Evolutionary conservation across 2,888 invertebrate species (phyloP), one percentile per base, ranked within the genome.

Genomic region (Lymantria monacha): DNA sequence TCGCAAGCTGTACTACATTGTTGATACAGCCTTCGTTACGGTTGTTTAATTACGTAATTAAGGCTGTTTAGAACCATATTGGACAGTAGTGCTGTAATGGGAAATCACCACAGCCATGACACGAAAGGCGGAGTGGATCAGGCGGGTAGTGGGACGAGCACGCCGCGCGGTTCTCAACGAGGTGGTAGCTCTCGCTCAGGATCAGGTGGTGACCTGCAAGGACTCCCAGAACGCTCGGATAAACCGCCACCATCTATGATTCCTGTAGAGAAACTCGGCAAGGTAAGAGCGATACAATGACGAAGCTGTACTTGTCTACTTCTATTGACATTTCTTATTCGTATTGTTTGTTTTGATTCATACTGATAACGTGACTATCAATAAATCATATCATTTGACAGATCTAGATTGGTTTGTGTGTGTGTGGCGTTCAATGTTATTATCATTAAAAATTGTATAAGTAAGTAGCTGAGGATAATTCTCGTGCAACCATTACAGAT

Each of bases 191-290:
- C 93, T 22, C 89, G 93, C 54, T 94, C 94, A 44, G 93, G 94
- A 30, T 95, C 95, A 30, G 94, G 93, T 10, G 93, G 93, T 13
- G 95, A 95, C 73, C 91, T 94, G 47, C 94, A 74, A 93, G 70
- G 93, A 49, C 93, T 94, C 47, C 92, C 93, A 46, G 94, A 94
- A 66, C 93, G 92, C 69, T 63, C 66, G 46, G 87, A 87, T 36
- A 72, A 74, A 53, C 69, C 81, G 0, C 91, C 92, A 54, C 92
- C 93, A 30, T 94, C 94, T 49, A 91, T 96, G 77, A 89, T 95
- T 62, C 95, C 96, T 11, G 92, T 96, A 46, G 96, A 96, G 76
- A 95, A 94, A 83, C 89, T 96, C 46, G 93, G 94, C 57, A 95
- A 96, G 93, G 95, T 95, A 80, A 52, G 64, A 40, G 7, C 38